Evolutionary conservation across 2,113 vertebrate species (phyloP), one percentile per base, ranked within the genome.

Genomic region (Garra rufa): DNA sequence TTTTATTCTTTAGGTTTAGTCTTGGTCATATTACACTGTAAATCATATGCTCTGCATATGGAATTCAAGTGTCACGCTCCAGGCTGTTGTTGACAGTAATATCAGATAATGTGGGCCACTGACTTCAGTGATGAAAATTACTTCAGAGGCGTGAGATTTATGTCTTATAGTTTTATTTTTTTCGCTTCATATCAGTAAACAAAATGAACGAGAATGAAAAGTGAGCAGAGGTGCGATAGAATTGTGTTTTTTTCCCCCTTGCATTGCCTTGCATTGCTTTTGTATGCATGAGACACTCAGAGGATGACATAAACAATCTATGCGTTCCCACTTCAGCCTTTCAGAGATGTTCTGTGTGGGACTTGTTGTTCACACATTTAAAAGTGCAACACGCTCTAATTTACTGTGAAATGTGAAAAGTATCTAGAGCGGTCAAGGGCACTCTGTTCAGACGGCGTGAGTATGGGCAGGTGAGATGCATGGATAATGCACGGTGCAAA

Each of bases 341-440:
- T 41, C 9, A 80, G 30, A 65, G 48, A 77, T 76, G 80, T 74
- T 34, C 19, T 57, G 43, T 83, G 77, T 65, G 34, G 38, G 44
- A 84, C 57, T 38, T 13, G 19, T 57, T 13, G 24, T 83, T 83
- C 70, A 61, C 81, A 43, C 59, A 76, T 75, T 30, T 73, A 75
- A 75, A 81, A 70, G 82, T 44, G 75, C 44, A 83, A 34, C 3
- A 3, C 1, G 1, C 70, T 83, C 67, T 75, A 81, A 65, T 81
- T 14, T 57, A 59, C 67, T 80, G 28, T 61, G 59, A 69, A 84
- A 81, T 81, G 80, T 63, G 63, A 74, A 86, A 69, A 38, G 63
- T 41, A 13, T 3, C 77, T 48, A 43, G 76, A 57, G 17, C 19
- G 10, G 75, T 57, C 30, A 77, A 52, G 48, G 75, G 4, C 11